Conservation (phyloP, 2,797 vertebrate genomes). For the Xenopus petersii region DNA sequence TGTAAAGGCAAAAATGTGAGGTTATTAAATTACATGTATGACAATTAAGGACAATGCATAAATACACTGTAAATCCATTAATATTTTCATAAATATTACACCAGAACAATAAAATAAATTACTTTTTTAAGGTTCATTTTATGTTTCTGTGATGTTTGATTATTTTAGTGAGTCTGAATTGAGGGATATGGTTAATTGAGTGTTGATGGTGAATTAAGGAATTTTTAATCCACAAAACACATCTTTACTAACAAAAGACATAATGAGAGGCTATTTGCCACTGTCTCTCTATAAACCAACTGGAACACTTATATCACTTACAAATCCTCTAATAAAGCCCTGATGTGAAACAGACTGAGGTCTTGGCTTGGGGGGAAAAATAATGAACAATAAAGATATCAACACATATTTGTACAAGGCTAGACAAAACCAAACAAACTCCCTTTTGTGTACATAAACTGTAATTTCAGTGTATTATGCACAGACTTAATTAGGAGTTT, state of each 20-base stretch:
- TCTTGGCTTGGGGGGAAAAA: constrained; percentile 27
- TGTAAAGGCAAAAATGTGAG: no score
- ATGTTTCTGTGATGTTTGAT: no score
- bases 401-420: constrained; percentile 53
- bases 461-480: constrained; percentile 70
- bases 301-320: constrained; percentile 3
- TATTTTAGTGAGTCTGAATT: no score
- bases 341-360: constrained; percentile 20
- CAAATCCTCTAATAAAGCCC: neutral
- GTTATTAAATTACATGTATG: no score
- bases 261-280: constrained; percentile 11
- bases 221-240: no score
- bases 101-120: no score
- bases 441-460: constrained; percentile 64
- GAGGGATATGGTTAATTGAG: no score
- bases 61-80: no score
- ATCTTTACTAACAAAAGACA: constrained; percentile 8
- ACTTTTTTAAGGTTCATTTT: no score
- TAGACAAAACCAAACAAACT: constrained; percentile 51
- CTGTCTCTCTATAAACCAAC: neutral
- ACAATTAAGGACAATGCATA: no score
- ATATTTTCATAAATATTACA: no score
- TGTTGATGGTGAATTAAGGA: no score
- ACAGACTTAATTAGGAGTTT: constrained; percentile 72
- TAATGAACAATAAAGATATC: constrained; percentile 44